Percentiles rank a stretch among this genome's conserved stretches.
phyloP scores from a whole-genome alignment of 2,888 invertebrate species.

The Microdon myrmicae region DNA sequence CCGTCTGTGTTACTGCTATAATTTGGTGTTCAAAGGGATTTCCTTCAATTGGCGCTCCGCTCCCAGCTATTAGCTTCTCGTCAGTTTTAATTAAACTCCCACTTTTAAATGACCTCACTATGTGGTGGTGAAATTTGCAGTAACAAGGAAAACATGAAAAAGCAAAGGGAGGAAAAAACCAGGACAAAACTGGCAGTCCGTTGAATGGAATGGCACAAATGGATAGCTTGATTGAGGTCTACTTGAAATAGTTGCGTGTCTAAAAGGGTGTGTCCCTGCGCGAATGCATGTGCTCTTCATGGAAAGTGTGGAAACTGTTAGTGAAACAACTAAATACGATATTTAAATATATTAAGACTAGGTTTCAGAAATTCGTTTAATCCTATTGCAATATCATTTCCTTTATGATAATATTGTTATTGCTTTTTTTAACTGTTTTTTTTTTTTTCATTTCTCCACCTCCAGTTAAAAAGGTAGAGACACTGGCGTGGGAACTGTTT shows the following conservation, averaged over 20 bases:
- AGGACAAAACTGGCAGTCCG: not conserved
- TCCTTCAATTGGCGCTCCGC: slow-evolving; percentile 54
- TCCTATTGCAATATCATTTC: no score
- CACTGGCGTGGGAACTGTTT: slow-evolving; percentile 42
- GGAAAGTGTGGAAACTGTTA: no score
- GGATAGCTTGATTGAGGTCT: slow-evolving; percentile 13
- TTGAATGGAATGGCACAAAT: slow-evolving; percentile 12
- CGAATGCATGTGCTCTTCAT: not conserved
- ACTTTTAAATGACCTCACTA: slow-evolving; percentile 38
- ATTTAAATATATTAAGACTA: no score
- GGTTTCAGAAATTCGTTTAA: no score
- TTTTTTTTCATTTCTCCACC: no score
- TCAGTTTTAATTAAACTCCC: slow-evolving; percentile 58
- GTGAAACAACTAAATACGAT: no score
- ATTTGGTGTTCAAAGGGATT: slow-evolving; percentile 31
- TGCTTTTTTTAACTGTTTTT: no score
- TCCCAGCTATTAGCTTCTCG: slow-evolving; percentile 58
- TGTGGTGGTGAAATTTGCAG: slow-evolving; percentile 15
- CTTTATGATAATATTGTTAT: no score
- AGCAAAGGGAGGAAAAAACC: not conserved
- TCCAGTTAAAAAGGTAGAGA: slow-evolving; percentile 10
- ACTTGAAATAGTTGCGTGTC: slow-evolving; percentile 27
- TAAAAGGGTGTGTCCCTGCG: slow-evolving; percentile 31
- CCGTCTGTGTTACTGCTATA: no score
- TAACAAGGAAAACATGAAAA: not conserved